Evolutionary conservation across 2,797 vertebrate species (phyloP).

Genomic region (Scarus forsteni): DNA sequence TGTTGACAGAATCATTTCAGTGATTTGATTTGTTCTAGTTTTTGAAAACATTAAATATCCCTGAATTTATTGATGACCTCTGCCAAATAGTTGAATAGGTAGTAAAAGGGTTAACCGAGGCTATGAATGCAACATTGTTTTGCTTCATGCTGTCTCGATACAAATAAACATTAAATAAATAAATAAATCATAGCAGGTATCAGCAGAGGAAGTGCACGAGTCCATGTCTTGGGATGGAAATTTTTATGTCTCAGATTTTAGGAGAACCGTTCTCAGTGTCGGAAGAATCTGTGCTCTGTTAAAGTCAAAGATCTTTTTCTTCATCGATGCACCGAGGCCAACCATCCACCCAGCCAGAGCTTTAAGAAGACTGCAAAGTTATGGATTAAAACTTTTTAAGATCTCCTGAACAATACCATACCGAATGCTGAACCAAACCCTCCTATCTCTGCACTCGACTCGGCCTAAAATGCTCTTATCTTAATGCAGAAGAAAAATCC

Average conservation of each 20-base stretch:
- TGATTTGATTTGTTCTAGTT: too few relatives aligned
- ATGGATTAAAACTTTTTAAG: constrained; percentile 4
- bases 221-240: not conserved
- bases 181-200: too few relatives aligned
- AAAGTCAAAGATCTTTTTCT: not conserved
- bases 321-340: not conserved
- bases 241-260: too few relatives aligned
- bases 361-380: not conserved
- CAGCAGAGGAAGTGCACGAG: not conserved
- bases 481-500: constrained; percentile 3
- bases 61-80: too few relatives aligned
- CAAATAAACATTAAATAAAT: too few relatives aligned
- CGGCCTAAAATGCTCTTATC: constrained; percentile 3
- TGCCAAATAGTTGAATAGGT: too few relatives aligned
- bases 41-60: too few relatives aligned
- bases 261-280: not conserved
- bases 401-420: not conserved
- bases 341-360: not conserved
- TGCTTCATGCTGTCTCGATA: too few relatives aligned
- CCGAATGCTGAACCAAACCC: not conserved
- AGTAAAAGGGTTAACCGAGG: too few relatives aligned
- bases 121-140: too few relatives aligned
- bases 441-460: constrained; percentile 1
- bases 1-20: too few relatives aligned
- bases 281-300: not conserved